Evolutionary conservation across 1,140 invertebrate genomes (phyloP), one percentile per base, ranked within the genome.

Genomic region (Homarus americanus): DNA sequence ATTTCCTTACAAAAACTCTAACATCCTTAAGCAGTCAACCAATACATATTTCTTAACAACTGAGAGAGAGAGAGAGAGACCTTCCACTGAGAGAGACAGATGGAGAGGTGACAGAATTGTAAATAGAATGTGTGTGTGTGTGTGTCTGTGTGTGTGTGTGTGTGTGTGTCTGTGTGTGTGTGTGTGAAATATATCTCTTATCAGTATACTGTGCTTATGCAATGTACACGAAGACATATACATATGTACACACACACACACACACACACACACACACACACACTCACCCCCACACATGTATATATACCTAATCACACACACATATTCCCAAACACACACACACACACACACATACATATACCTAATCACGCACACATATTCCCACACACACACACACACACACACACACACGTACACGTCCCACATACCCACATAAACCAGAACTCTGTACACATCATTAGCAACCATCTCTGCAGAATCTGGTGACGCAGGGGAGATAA

Each of bases 341-440:
- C n/a, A n/a, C n/a, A n/a, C n/a, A n/a, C n/a, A n/a, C n/a, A n/a
- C n/a, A n/a, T n/a, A n/a, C n/a, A n/a, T n/a, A n/a, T n/a, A n/a
- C n/a, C n/a, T n/a, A n/a, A n/a, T n/a, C n/a, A n/a, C n/a, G n/a
- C n/a, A n/a, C n/a, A n/a, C n/a, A n/a, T n/a, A n/a, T n/a, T n/a
- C n/a, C n/a, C n/a, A n/a, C n/a, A n/a, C n/a, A n/a, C n/a, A n/a
- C n/a, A n/a, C n/a, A n/a, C n/a, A n/a, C n/a, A n/a, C 34, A 79
- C 34, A 79, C 76, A 79, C 34, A 79, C 34, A 79, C 76, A 79
- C 76, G 41, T 38, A 79, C 76, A 79, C 76, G 41, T n/a, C n/a
- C n/a, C 76, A 79, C 32, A 79, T 15, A 79, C 32, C 10, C 76
- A 79, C 34, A 79, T n/a, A 38, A 32, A n/a, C 20, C 73, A 76